phyloP scores from a whole-genome alignment of 64 coral and sea anemone species.

The Catalaphyllia jardinei region DNA sequence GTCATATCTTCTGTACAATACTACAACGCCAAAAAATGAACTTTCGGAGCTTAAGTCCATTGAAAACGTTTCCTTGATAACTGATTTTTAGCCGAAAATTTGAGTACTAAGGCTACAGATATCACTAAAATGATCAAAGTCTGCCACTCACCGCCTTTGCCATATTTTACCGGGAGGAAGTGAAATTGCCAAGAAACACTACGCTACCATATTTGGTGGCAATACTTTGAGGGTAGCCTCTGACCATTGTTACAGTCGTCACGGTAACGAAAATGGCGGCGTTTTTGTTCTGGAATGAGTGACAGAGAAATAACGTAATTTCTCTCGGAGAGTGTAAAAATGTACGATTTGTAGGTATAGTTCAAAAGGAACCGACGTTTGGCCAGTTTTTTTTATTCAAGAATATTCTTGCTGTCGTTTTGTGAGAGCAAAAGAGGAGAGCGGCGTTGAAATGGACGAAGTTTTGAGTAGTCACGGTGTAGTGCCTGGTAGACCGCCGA shows the following conservation, averaged over 20 bases:
- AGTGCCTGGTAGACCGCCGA: slow-evolving; percentile 59
- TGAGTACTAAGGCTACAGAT: background rate
- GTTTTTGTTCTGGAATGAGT: slow-evolving; percentile 92
- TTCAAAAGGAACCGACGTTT: background rate
- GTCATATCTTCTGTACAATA: background rate
- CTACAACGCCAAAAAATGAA: background rate
- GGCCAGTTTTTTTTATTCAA: background rate
- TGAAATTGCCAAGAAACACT: slow-evolving; percentile 30
- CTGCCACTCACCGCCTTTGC: slow-evolving; percentile 72
- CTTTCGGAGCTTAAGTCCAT: background rate
- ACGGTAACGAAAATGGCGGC: slow-evolving; percentile 92
- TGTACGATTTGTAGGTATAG: background rate
- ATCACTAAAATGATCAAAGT: background rate
- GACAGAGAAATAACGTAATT: slow-evolving; percentile 3
- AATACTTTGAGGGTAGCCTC: slow-evolving; percentile 55
- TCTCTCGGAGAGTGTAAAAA: background rate
- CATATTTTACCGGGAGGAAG: slow-evolving; percentile 55
- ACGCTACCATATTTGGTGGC: slow-evolving; percentile 63
- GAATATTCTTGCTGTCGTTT: background rate
- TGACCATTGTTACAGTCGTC: slow-evolving; percentile 92
- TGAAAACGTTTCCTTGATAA: background rate
- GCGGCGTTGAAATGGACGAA: slow-evolving; percentile 1
- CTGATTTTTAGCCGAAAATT: background rate
- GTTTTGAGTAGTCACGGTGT: slow-evolving; percentile 37
- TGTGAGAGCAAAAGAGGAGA: background rate